Percentiles rank a stretch among this genome's conserved stretches.
phyloP scores from a whole-genome alignment of 2,888 invertebrate genomes.

The Drosophila yooni region DNA sequence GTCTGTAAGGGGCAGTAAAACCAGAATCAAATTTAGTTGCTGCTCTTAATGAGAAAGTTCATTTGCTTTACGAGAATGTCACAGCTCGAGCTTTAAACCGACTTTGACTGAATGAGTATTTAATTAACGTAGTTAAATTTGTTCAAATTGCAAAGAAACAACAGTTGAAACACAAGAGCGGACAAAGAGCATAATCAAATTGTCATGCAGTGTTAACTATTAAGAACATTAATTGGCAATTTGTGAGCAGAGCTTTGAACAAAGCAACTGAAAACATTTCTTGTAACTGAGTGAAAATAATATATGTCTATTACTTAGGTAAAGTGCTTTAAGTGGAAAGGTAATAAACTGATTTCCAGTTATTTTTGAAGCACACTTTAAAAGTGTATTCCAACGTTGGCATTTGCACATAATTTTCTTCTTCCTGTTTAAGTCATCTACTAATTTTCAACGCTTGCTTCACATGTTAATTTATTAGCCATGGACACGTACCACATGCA shows the following conservation, averaged over 20 bases:
- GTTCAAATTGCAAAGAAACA: constrained; percentile 25
- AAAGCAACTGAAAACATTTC: neutral
- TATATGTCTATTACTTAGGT: neutral
- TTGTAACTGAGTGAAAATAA: neutral
- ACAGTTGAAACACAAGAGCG: constrained; percentile 3
- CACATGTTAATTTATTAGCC: constrained; percentile 75
- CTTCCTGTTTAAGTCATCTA: constrained; percentile 31
- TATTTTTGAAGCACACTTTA: neutral
- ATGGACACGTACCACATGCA: constrained; percentile 57
- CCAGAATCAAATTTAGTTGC: constrained; percentile 25
- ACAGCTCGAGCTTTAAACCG: constrained; percentile 22
- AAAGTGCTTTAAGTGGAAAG: neutral
- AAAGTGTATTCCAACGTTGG: constrained; percentile 13
- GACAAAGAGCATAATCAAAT: constrained; percentile 1
- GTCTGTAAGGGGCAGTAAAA: constrained; percentile 1
- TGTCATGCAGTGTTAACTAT: neutral
- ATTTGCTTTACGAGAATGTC: constrained; percentile 25
- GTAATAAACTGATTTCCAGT: neutral
- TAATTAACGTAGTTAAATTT: constrained; percentile 57
- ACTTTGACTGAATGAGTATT: constrained; percentile 52
- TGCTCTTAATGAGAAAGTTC: constrained; percentile 59
- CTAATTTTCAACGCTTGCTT: constrained; percentile 54
- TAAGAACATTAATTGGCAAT: neutral
- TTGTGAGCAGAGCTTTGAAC: too few species aligned
- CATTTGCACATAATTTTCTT: neutral